Percentiles rank a stretch among this genome's conserved stretches.
Conservation (phyloP, 2,888 invertebrate genomes). For the Bimastos eiseni region DNA sequence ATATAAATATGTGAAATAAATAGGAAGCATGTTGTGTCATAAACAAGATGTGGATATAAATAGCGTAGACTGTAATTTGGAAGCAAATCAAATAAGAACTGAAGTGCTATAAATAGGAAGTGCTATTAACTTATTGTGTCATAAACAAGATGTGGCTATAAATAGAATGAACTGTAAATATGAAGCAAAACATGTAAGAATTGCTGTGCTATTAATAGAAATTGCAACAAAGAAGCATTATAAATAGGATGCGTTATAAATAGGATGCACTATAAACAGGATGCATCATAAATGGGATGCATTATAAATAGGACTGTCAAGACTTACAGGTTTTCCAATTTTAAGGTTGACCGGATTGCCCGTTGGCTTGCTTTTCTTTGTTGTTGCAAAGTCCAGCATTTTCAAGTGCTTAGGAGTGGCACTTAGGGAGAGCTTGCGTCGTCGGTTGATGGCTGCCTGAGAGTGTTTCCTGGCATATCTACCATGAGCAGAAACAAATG, state of each 20-base stretch:
- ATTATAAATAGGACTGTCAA: not conserved
- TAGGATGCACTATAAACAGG: not conserved
- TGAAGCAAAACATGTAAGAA: no score
- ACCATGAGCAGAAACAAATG: not conserved
- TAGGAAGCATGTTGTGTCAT: no score
- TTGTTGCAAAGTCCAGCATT: slow-evolving; percentile 70
- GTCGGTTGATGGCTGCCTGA: slow-evolving; percentile 78
- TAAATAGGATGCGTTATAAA: not conserved
- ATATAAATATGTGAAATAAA: not conserved
- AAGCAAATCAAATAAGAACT: no score
- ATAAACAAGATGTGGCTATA: not conserved
- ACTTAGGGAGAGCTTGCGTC: slow-evolving; percentile 82
- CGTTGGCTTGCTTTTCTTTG: slow-evolving; percentile 48
- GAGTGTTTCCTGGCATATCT: slow-evolving; percentile 54
- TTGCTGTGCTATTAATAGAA: no score
- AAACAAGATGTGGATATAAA: not conserved
- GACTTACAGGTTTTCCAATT: slow-evolving; percentile 52
- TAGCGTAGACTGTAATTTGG: not conserved
- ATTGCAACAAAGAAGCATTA: not conserved
- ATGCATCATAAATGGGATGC: not conserved
- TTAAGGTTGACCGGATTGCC: slow-evolving; percentile 46
- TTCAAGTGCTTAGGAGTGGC: slow-evolving; percentile 79
- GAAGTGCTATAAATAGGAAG: not conserved
- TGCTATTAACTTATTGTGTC: no score
- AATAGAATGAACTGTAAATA: no score